Evolutionary conservation across 2,888 invertebrate species (phyloP).

Genomic region (Drosophila paranaensis): DNA sequence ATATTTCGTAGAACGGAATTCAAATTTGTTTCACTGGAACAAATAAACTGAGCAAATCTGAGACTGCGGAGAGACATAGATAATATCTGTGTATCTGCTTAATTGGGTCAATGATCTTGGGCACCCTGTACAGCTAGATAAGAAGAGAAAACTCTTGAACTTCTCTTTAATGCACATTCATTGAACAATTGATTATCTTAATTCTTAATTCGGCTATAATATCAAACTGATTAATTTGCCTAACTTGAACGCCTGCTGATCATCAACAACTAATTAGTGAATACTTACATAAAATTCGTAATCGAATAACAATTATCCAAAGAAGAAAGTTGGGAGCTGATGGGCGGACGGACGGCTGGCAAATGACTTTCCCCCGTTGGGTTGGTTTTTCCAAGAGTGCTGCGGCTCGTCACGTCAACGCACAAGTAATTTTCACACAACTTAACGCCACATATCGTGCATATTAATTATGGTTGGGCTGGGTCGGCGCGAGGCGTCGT

Average conservation of each 20-base stretch:
- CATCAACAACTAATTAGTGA: constrained; percentile 75
- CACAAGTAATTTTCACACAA: constrained; percentile 77
- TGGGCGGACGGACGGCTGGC: background rate
- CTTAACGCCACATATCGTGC: constrained; percentile 79
- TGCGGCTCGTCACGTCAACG: constrained; percentile 62
- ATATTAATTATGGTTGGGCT: constrained; percentile 71
- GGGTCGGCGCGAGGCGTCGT: background rate
- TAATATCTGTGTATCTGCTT: background rate
- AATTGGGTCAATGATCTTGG: constrained; percentile 16
- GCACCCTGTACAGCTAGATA: background rate
- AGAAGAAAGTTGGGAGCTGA: background rate
- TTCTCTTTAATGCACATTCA: too few relatives aligned
- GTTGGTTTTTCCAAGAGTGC: constrained; percentile 44
- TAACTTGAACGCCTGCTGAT: constrained; percentile 26
- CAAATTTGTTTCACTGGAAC: background rate
- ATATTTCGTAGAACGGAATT: background rate
- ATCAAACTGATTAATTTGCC: constrained; percentile 23
- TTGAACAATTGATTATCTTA: background rate
- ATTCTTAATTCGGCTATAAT: constrained; percentile 11
- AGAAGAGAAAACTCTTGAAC: too few relatives aligned
- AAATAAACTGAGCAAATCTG: background rate
- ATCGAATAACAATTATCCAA: constrained; percentile 59
- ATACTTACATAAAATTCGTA: constrained; percentile 55
- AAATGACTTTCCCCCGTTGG: constrained; percentile 16
- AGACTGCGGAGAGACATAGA: too few relatives aligned